A percentile compares a stretch with the other conserved stretches of the same genome.
Evolutionary conservation across 2,888 invertebrate genomes (phyloP).

Genomic region (Sisyra terminalis): DNA sequence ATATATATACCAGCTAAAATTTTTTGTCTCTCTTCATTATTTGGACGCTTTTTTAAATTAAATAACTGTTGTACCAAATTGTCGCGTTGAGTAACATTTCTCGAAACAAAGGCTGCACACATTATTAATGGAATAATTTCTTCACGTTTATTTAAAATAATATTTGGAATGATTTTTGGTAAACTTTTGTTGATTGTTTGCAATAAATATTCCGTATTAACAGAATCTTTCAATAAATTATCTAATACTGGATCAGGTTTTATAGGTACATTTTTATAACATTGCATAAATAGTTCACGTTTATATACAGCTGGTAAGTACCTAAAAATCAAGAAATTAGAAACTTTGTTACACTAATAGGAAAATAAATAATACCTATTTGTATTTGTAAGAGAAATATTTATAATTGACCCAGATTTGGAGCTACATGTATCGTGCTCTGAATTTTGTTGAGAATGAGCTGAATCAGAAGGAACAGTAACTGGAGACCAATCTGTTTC

Average conservation of each 20-base stretch:
- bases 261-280: constrained; percentile 26
- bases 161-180: constrained; percentile 47
- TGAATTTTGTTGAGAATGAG: constrained; percentile 5
- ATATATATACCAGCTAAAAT: constrained; percentile 31
- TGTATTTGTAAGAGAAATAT: constrained; percentile 10
- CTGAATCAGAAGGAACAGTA: constrained; percentile 15
- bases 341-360: not conserved
- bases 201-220: constrained; percentile 27
- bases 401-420: constrained; percentile 10
- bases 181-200: constrained; percentile 36
- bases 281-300: constrained; percentile 32
- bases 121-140: constrained; percentile 49
- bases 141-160: constrained; percentile 48
- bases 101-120: constrained; percentile 40
- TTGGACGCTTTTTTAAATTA: constrained; percentile 53
- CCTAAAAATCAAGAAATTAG: constrained; percentile 20
- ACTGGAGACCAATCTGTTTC: constrained; percentile 28
- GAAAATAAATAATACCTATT: constrained; percentile 5
- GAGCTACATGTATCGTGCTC: constrained; percentile 7
- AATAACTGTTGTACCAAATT: constrained; percentile 46
- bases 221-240: constrained; percentile 23
- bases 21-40: constrained; percentile 41
- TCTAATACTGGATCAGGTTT: constrained; percentile 22
- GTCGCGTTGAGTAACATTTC: constrained; percentile 39
- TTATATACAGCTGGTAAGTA: constrained; percentile 33